Conservation (phyloP, 1,140 invertebrate species). For the Cyclargus thomasi region DNA sequence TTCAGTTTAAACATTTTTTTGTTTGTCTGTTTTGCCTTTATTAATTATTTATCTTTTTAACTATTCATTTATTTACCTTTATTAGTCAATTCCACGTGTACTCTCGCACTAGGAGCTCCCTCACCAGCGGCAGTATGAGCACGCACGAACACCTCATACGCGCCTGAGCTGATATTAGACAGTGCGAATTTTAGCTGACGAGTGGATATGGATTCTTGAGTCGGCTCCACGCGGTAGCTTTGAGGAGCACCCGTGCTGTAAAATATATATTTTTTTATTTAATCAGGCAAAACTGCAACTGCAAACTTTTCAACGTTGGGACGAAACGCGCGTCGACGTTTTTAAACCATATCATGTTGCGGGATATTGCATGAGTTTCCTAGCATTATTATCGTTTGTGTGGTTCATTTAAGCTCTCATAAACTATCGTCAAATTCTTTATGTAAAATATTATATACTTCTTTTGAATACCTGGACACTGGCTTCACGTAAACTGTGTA, state of each 20-base stretch:
- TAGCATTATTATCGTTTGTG: too few species aligned
- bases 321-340: too few species aligned
- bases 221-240: slow-evolving; percentile 48
- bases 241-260: slow-evolving; percentile 49
- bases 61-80: slow-evolving; percentile 42
- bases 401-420: too few species aligned
- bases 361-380: too few species aligned
- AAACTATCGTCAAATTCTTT: too few species aligned
- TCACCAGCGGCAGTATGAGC: slow-evolving; percentile 87
- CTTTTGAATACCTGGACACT: slow-evolving; percentile 54
- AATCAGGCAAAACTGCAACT: too few species aligned
- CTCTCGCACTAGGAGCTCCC: slow-evolving; percentile 73
- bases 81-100: slow-evolving; percentile 49
- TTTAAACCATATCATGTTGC: too few species aligned
- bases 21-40: too few species aligned
- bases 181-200: slow-evolving; percentile 74
- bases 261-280: slow-evolving; percentile 25
- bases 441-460: too few species aligned
- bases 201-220: slow-evolving; percentile 33
- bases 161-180: slow-evolving; percentile 78
- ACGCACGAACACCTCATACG: slow-evolving; percentile 90
- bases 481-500: slow-evolving; percentile 86
- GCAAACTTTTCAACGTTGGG: too few species aligned
- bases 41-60: too few species aligned
- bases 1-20: too few species aligned